These are phyloP conservation scores for Myxocyprinus asiaticus DNA, from an alignment of 2,113 vertebrate species.

Conservation along the genomic window DNA sequence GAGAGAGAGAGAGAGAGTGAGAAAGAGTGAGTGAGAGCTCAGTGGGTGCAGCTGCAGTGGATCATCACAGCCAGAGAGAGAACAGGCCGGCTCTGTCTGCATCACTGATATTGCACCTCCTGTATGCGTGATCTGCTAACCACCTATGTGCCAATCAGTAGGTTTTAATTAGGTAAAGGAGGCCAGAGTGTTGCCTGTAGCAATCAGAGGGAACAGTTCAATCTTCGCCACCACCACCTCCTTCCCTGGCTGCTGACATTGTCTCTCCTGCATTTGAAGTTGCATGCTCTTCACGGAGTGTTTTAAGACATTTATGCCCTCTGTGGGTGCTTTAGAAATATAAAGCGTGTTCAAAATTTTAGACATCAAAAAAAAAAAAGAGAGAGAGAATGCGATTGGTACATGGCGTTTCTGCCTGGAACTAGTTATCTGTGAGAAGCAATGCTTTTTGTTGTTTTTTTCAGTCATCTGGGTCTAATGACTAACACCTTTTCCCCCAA, in stretches of 20 bases:
- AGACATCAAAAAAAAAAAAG: too few relatives aligned
- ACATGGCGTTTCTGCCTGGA: too few relatives aligned
- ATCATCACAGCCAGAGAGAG: constrained; percentile 34
- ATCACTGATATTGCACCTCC: constrained; percentile 34
- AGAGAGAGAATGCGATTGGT: too few relatives aligned
- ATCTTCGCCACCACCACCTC: background rate
- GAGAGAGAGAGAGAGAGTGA: background rate
- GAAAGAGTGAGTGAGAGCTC: background rate
- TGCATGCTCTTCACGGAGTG: background rate
- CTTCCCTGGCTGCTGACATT: background rate
- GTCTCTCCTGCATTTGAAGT: background rate
- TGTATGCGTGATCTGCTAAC: constrained; percentile 43
- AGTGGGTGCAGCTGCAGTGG: constrained; percentile 43
- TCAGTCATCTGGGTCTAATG: too few relatives aligned
- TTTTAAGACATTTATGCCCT: constrained; percentile 33
- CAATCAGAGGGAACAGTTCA: background rate
- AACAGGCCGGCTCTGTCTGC: constrained; percentile 48
- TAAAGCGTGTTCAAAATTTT: too few relatives aligned
- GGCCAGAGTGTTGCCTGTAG: constrained; percentile 25
- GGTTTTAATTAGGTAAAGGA: constrained; percentile 32
- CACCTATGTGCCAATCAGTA: constrained; percentile 17
- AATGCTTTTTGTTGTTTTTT: too few relatives aligned
- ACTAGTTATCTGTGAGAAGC: too few relatives aligned
- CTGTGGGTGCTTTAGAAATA: background rate
- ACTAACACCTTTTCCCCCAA: too few relatives aligned